Evolutionary conservation across 2,797 vertebrate genomes (phyloP), one percentile per base, ranked within the genome.

Genomic region (Amazona finschi): DNA sequence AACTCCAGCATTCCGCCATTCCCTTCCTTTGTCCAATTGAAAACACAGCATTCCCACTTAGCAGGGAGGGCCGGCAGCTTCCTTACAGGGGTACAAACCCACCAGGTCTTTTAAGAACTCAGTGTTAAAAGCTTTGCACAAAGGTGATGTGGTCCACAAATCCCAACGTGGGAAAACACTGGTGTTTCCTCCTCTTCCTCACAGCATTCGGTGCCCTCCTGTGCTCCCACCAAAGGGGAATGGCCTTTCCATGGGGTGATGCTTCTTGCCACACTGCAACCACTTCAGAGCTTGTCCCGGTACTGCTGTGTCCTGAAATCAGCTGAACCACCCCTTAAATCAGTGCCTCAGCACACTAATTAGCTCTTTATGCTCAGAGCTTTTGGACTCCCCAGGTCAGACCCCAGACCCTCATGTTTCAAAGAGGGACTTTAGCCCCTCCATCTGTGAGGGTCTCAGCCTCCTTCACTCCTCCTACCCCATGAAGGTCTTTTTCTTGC

Each of bases 371-470:
- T 2, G 6, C 10, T 4, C 0, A 5, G 53, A 39, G 16, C 2
- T 31, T 9, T 10, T 3, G 12, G 11, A 27, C 10, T 6, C 20
- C 27, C 15, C 1, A 13, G 60, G 8, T 33, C 79, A 61, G 53
- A 55, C 13, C 15, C 4, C 30, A 14, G 1, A 4, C 2, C 6
- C 33, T 7, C 0, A 0, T 2, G 1, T 3, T 17, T 19, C 50
- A 20, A 2, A 36, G 33, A 5, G 14, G 27, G 27, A 22, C 22
- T 5, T 14, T 0, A 12, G 39, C 11, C 10, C 46, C 46, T 8
- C 3, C 0, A 0, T 1, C 25, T 3, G 1, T 15, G 2, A 2
- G 5, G 7, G 1, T 28, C 24, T 62, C 5, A 0, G 43, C 17
- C 53, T 6, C 43, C 55, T 25, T 9, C 2, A 33, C 55, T 50